phyloP scores from a whole-genome alignment of 2,797 vertebrate genomes.

The Cynopterus sphinx region DNA sequence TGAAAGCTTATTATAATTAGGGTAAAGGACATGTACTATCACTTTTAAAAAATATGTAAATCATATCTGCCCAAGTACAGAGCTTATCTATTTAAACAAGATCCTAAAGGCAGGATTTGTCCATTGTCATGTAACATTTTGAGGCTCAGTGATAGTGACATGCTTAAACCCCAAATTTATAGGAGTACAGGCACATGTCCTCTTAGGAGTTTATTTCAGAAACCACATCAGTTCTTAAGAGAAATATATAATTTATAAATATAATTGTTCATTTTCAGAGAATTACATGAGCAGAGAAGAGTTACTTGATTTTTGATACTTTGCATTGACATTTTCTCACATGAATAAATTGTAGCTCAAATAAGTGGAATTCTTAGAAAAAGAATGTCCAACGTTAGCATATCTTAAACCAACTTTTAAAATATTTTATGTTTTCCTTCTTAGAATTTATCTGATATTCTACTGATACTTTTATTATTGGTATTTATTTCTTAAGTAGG shows the following conservation, averaged over 20 bases:
- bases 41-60: not conserved
- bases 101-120: not conserved
- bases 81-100: not conserved
- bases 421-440: not conserved
- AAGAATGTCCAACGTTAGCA: not conserved
- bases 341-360: not conserved
- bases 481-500: not conserved
- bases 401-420: not conserved
- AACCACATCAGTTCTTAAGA: not conserved
- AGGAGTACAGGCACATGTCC: not conserved
- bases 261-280: not conserved
- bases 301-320: not conserved
- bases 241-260: not conserved
- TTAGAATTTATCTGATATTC: not conserved
- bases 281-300: not conserved
- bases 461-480: not conserved
- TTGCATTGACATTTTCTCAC: not conserved
- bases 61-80: not conserved
- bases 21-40: not conserved
- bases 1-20: not conserved
- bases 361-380: not conserved
- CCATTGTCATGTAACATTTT: not conserved
- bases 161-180: not conserved
- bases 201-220: not conserved
- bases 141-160: not conserved